Evolutionary conservation across 2,797 vertebrate genomes (phyloP).

Genomic region (Acrocephalus scirpaceus): DNA sequence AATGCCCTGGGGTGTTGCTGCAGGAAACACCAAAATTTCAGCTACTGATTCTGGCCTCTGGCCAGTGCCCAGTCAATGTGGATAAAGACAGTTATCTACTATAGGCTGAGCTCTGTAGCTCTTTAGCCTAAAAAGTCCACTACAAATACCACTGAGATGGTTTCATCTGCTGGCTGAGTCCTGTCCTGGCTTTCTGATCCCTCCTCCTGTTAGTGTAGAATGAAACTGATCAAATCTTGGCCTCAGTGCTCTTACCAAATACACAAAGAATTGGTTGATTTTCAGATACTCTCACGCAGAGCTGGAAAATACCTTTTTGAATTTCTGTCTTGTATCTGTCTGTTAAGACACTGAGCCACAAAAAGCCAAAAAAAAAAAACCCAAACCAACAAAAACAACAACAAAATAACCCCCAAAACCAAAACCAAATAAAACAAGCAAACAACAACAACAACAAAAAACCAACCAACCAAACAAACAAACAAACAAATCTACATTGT

Average conservation of each 20-base stretch:
- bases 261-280: not conserved
- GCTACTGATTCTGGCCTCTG: not conserved
- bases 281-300: accelerated
- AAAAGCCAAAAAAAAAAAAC: not conserved
- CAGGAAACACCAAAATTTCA: not conserved
- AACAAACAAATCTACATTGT: not conserved
- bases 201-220: not conserved
- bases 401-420: not conserved
- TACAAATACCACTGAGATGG: not conserved
- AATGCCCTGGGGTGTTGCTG: not conserved
- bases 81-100: not conserved
- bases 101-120: not conserved
- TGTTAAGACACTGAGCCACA: not conserved
- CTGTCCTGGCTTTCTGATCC: not conserved
- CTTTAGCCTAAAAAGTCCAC: not conserved
- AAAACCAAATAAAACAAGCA: not conserved
- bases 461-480: too few species aligned
- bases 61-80: not conserved
- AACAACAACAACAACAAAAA: not conserved
- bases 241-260: not conserved
- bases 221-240: not conserved
- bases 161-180: not conserved
- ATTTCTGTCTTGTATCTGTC: not conserved
- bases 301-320: not conserved
- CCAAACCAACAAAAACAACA: too few species aligned